Conservation (phyloP, 2,888 invertebrate genomes). For the Girardia tigrina region DNA sequence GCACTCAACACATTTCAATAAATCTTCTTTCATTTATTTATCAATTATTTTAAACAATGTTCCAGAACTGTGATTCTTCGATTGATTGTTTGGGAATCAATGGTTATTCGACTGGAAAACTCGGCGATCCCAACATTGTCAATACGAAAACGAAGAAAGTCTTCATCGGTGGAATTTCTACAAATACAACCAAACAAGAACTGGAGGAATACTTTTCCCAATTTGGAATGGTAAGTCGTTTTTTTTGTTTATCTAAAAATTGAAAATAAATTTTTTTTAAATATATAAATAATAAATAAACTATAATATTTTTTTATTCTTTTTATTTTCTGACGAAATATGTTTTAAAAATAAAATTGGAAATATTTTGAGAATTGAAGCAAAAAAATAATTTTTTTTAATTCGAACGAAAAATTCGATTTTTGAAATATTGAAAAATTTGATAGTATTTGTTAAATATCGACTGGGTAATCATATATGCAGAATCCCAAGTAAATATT, state of each 20-base stretch:
- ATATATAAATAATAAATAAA: too few relatives aligned
- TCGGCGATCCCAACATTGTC: not conserved
- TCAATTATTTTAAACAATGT: not conserved
- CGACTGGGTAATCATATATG: too few relatives aligned
- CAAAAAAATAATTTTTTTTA: too few relatives aligned
- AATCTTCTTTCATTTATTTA: not conserved
- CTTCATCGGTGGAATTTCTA: slow-evolving; percentile 13
- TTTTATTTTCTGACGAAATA: too few relatives aligned
- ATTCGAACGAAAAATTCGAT: too few relatives aligned
- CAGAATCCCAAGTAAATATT: too few relatives aligned
- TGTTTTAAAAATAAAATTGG: too few relatives aligned
- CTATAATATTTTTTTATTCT: too few relatives aligned
- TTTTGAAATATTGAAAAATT: too few relatives aligned
- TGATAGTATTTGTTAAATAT: too few relatives aligned
- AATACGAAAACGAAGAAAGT: slow-evolving; percentile 5
- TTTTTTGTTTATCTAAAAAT: not conserved
- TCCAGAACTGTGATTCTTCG: not conserved
- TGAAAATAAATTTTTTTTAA: too few relatives aligned
- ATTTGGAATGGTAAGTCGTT: not conserved
- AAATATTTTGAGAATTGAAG: too few relatives aligned
- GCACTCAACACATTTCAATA: not conserved
- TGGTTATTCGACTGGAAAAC: not conserved
- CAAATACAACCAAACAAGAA: slow-evolving; percentile 17
- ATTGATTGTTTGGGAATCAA: not conserved
- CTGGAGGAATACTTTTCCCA: slow-evolving; percentile 4